Percentiles rank a stretch among this genome's conserved stretches.
These are phyloP conservation scores for Bombycilla garrulus DNA, from an alignment of 2,113 vertebrate genomes.

Conservation along the genomic window DNA sequence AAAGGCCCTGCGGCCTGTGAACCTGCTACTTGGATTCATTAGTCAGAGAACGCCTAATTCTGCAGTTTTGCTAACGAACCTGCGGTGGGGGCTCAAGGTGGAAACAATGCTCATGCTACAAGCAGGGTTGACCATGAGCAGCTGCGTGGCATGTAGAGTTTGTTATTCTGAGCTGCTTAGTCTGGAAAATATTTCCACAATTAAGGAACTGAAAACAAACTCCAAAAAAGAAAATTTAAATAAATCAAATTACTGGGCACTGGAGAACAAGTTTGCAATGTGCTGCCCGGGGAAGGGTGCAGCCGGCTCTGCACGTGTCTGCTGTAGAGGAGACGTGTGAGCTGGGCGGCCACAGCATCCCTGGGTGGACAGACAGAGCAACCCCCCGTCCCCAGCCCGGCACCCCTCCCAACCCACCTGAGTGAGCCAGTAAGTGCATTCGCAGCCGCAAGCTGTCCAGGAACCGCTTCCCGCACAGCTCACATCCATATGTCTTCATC, in stretches of 20 bases:
- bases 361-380: neutral
- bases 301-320: neutral
- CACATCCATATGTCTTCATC: constrained; percentile 98
- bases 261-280: neutral
- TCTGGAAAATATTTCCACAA: neutral
- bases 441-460: constrained; percentile 96
- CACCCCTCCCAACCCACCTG: constrained; percentile 77
- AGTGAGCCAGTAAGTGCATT: constrained; percentile 99
- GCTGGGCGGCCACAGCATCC: neutral
- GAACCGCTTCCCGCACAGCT: constrained; percentile 96
- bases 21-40: constrained; percentile 67
- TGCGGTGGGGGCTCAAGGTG: neutral
- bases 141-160: neutral
- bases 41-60: constrained; percentile 52
- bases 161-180: neutral
- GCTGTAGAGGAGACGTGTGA: fast-evolving
- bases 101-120: fast-evolving
- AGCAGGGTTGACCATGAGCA: neutral
- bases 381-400: neutral
- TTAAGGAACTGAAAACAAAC: neutral
- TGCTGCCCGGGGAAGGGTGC: neutral
- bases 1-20: constrained; percentile 57
- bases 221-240: neutral
- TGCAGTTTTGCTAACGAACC: constrained; percentile 48
- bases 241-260: neutral